Percentiles rank a stretch among this genome's conserved stretches.
Evolutionary conservation across 2,888 invertebrate genomes (phyloP).

Genomic region (Liposcelis brunnea): DNA sequence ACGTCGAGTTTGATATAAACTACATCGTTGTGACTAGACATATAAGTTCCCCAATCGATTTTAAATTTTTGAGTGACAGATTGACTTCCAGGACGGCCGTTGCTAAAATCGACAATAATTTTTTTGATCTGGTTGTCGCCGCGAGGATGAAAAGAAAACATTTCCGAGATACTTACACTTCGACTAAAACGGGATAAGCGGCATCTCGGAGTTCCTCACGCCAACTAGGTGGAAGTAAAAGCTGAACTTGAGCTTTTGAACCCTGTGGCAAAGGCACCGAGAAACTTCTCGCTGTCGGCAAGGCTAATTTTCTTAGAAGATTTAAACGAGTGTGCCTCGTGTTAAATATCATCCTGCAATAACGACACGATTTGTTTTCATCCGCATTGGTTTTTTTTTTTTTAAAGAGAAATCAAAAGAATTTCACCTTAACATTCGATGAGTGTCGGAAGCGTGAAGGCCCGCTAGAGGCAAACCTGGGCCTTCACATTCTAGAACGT

Average conservation of each 20-base stretch:
- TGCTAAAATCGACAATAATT: slow-evolving; percentile 48
- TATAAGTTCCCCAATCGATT: slow-evolving; percentile 83
- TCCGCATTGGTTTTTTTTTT: too few species aligned
- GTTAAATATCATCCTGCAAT: slow-evolving; percentile 1
- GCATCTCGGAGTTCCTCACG: slow-evolving; percentile 70
- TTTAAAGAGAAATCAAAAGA: too few species aligned
- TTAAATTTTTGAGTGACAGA: slow-evolving; percentile 74
- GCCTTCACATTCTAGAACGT: slow-evolving; percentile 81
- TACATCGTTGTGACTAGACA: slow-evolving; percentile 78
- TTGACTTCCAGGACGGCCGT: slow-evolving; percentile 83
- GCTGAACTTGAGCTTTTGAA: slow-evolving; percentile 69
- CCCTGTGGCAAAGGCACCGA: slow-evolving; percentile 76
- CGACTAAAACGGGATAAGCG: slow-evolving; percentile 73
- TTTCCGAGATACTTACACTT: slow-evolving; percentile 44
- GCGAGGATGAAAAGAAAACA: too few species aligned
- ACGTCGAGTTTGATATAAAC: slow-evolving; percentile 85
- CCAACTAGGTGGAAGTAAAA: slow-evolving; percentile 77
- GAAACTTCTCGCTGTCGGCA: slow-evolving; percentile 66
- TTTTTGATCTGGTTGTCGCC: too few species aligned
- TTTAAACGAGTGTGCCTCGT: slow-evolving; percentile 22
- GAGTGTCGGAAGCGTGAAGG: slow-evolving; percentile 55
- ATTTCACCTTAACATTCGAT: slow-evolving; percentile 40
- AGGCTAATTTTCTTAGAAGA: slow-evolving; percentile 55
- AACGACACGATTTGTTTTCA: too few species aligned
- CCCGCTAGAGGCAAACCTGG: slow-evolving; percentile 75